These are phyloP conservation scores for Falco rusticolus DNA, from an alignment of 2,797 vertebrate genomes.

Conservation along the genomic window DNA sequence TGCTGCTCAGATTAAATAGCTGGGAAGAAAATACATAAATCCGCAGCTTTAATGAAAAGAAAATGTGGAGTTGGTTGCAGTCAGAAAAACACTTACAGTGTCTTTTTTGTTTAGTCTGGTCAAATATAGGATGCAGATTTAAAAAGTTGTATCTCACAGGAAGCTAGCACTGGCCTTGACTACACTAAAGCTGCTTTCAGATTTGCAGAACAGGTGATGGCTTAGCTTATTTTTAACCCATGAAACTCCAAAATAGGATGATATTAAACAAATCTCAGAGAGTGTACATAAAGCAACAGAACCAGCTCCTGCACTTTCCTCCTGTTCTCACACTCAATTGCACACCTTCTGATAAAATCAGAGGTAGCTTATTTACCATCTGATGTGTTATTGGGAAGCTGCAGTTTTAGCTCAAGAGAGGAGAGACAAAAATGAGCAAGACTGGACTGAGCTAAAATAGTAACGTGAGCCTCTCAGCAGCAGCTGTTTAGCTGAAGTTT, in stretches of 20 bases:
- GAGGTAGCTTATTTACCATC: background rate
- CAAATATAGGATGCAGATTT: background rate
- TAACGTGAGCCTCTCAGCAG: background rate
- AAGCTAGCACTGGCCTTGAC: background rate
- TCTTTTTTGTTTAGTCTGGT: background rate
- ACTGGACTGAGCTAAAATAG: background rate
- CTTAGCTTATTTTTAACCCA: background rate
- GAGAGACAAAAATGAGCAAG: background rate
- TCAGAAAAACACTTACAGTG: background rate
- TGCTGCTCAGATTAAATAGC: background rate
- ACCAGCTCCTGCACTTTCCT: background rate
- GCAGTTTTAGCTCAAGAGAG: background rate
- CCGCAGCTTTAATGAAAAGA: background rate
- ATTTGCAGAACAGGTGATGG: background rate
- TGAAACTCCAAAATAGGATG: background rate
- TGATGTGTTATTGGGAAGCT: background rate
- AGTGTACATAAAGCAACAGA: background rate
- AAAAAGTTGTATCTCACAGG: background rate
- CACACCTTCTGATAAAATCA: background rate
- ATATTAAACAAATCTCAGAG: background rate
- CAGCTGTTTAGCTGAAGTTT: background rate
- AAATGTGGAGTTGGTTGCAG: background rate
- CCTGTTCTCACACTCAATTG: background rate
- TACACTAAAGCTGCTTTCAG: background rate
- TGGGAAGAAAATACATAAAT: conserved; percentile 30